Evolutionary conservation across 1,140 invertebrate species (phyloP), one percentile per base, ranked within the genome.

Genomic region (Rhopalosiphum maidis): DNA sequence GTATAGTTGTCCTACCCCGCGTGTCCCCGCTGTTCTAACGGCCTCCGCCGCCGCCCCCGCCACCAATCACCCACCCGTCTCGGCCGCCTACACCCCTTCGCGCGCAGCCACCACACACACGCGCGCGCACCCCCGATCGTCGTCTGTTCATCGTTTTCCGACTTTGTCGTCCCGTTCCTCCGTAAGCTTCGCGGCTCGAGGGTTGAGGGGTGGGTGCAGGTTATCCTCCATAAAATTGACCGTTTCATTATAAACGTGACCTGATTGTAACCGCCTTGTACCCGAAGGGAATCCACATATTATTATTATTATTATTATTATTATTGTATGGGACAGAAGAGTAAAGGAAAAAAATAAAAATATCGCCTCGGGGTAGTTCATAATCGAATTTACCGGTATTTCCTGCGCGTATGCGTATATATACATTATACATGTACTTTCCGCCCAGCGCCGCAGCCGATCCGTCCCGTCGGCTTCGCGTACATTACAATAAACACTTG

Each of bases 211-310:
- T 8, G 7, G 55, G 55, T 15, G 43, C 46, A 48, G 46, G 77
- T 92, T 93, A 93, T 93, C 91, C 91, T 55, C 82, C 91, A 85
- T 93, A 93, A 93, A 93, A 93, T 93, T 93, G 91, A 93, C 91
- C 91, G 91, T 93, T 93, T 93, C 91, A 93, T 93, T 93, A 93
- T 93, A 86, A 93, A 93, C 91, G 91, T 93, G 91, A 93, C 91
- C 91, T 85, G 91, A 86, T 86, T 85, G 91, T 93, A 86, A 93
- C 91, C 82, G 91, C 77, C 91, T 93, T 68, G 91, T 85, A 83
- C 43, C 90, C 90, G 90, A 82, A 93, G 51, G 91, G 82, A 86
- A 93, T 85, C 82, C 91, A 83, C 51, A 51, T 48, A n/a, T 83
- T 35, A 35, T 35, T 41, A 41, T 41, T 41, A 41, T 37, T 37